phyloP scores from a whole-genome alignment of 2,888 invertebrate genomes.

The Leucophenga maculata region DNA sequence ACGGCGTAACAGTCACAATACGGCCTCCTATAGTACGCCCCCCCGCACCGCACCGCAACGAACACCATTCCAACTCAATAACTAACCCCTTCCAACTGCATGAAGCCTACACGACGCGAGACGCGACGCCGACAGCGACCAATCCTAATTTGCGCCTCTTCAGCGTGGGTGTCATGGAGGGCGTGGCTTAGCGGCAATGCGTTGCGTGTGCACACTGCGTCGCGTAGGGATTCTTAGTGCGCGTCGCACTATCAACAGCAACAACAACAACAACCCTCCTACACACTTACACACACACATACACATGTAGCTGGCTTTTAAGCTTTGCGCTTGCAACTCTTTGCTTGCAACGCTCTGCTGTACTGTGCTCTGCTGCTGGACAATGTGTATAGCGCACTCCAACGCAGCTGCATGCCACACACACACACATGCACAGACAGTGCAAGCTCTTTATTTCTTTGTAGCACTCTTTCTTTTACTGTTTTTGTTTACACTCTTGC shows the following conservation, averaged over 20 bases:
- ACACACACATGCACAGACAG: neutral
- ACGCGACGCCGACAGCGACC: slow-evolving; percentile 28
- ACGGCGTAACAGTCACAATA: slow-evolving; percentile 21
- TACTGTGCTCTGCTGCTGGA: neutral
- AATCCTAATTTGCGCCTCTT: slow-evolving; percentile 43
- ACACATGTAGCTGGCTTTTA: neutral
- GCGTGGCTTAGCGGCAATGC: slow-evolving; percentile 55
- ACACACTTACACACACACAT: slow-evolving; percentile 7
- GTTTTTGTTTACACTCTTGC: neutral
- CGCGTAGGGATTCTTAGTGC: slow-evolving; percentile 36
- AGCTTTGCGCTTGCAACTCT: too few relatives aligned
- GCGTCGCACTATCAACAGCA: slow-evolving; percentile 29
- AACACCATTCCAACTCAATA: neutral
- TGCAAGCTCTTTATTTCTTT: neutral
- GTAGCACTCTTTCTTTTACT: neutral
- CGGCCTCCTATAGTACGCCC: neutral
- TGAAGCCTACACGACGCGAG: neutral
- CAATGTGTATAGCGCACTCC: neutral
- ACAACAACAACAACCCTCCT: slow-evolving; percentile 37
- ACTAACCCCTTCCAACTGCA: neutral
- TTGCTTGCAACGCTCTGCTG: too few relatives aligned
- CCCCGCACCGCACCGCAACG: too few relatives aligned
- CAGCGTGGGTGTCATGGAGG: slow-evolving; percentile 54
- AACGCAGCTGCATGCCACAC: neutral
- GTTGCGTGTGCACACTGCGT: slow-evolving; percentile 39